Evolutionary conservation across 2,888 invertebrate genomes (phyloP), one percentile per base, ranked within the genome.

Genomic region (Synergus gifuensis): DNA sequence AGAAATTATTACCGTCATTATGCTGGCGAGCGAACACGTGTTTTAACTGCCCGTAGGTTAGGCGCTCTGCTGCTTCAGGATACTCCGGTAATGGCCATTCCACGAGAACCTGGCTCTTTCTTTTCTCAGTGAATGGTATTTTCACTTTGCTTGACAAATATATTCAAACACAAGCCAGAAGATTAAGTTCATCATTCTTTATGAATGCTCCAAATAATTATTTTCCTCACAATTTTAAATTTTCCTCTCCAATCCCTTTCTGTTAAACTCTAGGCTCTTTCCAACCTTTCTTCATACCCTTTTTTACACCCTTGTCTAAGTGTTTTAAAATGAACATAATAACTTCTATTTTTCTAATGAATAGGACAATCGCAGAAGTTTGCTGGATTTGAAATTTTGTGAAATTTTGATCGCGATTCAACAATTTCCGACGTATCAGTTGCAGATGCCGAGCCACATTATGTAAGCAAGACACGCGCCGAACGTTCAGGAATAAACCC

Each of bases 1-100:
- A 87, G 88, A 85, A 90, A 90, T 90, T 91, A 90, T 90, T 87
- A 85, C 88, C 83, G 85, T 88, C 87, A 90, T 90, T 90, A 90
- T 88, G 85, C 86, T 86, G 84, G 87, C 87, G 86, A 86, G 86
- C 80, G 87, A 88, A 88, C 89, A 88, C 87, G 89, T 89, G 89
- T 90, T 90, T 88, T 87, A 90, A 87, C 86, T 85, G 88, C 84
- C 81, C 80, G 76, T 84, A 83, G 86, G 86, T 87, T 87, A 87
- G 85, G 79, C 79, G 79, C 69, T 78, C 76, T 69, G 69, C 77
- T 66, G 81, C 81, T 81, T 80, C 79, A 81, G 36, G 54, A 73
- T 54, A 73, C 16, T 36, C 12, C 14, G 44, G 81, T 86, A 87
- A 86, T 84, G 82, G 86, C 84, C 85, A 84, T 84, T 83, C 84